Percentiles rank a stretch among this genome's conserved stretches.
phyloP scores from a whole-genome alignment of 2,888 invertebrate species.

The Callyntrura sp. region DNA sequence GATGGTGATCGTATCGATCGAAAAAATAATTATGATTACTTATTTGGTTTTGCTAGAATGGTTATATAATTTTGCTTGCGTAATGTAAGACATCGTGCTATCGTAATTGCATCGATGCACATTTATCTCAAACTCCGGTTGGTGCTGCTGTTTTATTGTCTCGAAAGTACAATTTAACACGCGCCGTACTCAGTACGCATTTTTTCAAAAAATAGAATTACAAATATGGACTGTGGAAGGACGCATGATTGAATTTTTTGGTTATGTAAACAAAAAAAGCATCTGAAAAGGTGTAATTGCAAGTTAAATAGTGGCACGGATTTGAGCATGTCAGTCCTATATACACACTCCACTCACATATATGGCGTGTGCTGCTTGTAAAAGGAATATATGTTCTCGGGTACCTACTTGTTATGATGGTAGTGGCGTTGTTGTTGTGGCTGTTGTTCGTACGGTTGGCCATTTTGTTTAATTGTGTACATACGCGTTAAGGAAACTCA shows the following conservation, averaged over 20 bases:
- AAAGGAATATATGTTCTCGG: neutral
- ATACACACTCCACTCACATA: too few species aligned
- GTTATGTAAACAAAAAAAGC: neutral
- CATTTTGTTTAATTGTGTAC: conserved; percentile 12
- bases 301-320: neutral
- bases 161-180: conserved; percentile 33
- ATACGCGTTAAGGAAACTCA: neutral
- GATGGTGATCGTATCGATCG: too few species aligned
- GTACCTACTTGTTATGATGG: too few species aligned
- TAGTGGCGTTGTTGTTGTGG: neutral
- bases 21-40: too few species aligned
- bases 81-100: too few species aligned
- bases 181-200: conserved; percentile 27
- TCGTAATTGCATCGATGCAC: too few species aligned
- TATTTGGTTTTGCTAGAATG: too few species aligned
- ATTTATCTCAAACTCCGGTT: too few species aligned
- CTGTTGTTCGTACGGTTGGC: neutral
- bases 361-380: neutral
- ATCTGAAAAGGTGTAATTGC: neutral
- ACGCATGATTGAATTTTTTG: conserved; percentile 19
- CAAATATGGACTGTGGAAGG: conserved; percentile 22
- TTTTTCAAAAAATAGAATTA: neutral
- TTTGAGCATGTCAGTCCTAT: neutral
- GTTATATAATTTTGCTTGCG: too few species aligned
- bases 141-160: too few species aligned